Percentiles rank a stretch among this genome's conserved stretches.
Conservation (phyloP, 2,113 vertebrate species). For the Holacanthus passer region DNA sequence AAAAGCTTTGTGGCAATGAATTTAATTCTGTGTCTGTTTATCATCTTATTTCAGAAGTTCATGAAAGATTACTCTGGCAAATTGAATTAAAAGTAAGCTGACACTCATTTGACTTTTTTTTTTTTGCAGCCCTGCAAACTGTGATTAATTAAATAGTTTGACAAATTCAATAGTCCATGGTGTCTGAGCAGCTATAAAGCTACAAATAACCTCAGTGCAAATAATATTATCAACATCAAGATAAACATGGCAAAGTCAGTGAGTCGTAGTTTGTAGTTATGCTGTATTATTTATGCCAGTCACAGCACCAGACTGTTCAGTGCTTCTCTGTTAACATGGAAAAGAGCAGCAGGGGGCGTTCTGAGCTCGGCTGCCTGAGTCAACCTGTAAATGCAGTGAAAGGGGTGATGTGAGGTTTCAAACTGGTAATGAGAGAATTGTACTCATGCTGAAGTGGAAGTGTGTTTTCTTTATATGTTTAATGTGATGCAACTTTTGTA, state of each 20-base stretch:
- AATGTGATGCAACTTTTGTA: neutral
- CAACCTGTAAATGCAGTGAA: neutral
- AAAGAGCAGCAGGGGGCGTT: neutral
- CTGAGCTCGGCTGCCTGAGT: neutral
- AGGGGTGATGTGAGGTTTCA: neutral
- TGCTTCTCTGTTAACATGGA: neutral
- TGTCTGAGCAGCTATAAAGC: no score
- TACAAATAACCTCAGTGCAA: no score
- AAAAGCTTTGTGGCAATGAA: neutral
- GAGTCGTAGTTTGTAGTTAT: no score
- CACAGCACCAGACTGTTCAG: no score
- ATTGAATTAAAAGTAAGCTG: neutral
- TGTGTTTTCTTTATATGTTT: neutral
- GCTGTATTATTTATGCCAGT: no score
- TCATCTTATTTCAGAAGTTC: constrained; percentile 16
- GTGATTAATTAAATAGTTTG: no score
- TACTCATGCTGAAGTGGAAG: neutral
- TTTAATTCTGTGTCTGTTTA: neutral
- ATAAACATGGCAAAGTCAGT: no score
- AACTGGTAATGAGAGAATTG: neutral
- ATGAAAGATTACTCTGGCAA: neutral
- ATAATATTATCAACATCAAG: no score
- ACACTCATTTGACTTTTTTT: no score
- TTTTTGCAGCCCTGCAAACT: no score
- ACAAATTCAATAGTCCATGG: no score